These are phyloP conservation scores for Drosophila mayri DNA, from an alignment of 1,140 invertebrate genomes.

Conservation along the genomic window DNA sequence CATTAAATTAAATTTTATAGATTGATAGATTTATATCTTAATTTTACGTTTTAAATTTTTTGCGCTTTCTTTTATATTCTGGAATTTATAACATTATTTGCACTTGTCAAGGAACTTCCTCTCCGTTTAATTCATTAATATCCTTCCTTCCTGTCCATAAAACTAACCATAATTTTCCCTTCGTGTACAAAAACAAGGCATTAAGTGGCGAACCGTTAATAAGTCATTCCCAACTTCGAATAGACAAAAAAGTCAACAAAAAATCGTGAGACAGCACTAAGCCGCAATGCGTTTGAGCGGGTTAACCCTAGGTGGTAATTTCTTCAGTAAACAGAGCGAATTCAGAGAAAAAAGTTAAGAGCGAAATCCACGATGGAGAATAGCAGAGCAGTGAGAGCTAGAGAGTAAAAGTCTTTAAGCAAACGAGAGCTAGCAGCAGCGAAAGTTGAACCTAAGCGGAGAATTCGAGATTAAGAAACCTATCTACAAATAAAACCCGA, in stretches of 20 bases:
- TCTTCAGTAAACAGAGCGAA: slow-evolving; percentile 73
- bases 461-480: slow-evolving; percentile 9
- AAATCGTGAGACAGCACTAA: slow-evolving; percentile 63
- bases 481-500: slow-evolving; percentile 18
- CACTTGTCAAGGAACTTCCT: not conserved
- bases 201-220: slow-evolving; percentile 81
- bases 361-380: slow-evolving; percentile 19
- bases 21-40: no score
- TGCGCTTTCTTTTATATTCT: no score
- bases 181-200: slow-evolving; percentile 59
- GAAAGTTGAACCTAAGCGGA: slow-evolving; percentile 58
- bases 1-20: no score
- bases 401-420: slow-evolving; percentile 69
- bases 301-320: slow-evolving; percentile 59
- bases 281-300: slow-evolving; percentile 25
- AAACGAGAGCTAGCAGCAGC: slow-evolving; percentile 50
- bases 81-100: not conserved
- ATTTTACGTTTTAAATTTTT: no score
- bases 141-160: not conserved
- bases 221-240: slow-evolving; percentile 58
- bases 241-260: slow-evolving; percentile 33
- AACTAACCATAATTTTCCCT: not conserved
- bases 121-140: not conserved
- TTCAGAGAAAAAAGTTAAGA: slow-evolving; percentile 28
- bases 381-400: slow-evolving; percentile 35